phyloP scores from a whole-genome alignment of 2,888 invertebrate species.

The Gastracanthus pulcherrimus region DNA sequence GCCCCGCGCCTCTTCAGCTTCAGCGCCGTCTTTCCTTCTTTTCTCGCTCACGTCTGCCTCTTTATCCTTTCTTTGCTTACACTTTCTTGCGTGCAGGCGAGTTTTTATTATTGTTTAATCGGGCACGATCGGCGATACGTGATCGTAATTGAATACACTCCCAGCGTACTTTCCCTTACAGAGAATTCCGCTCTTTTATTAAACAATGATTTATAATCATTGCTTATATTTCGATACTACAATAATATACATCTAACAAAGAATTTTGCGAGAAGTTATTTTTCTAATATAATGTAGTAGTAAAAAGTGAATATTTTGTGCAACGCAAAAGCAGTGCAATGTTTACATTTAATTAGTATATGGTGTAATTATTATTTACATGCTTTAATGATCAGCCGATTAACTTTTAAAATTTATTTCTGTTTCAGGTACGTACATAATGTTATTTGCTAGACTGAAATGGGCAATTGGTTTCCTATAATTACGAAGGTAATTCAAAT shows the following conservation, averaged over 20 bases:
- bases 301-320: too few relatives aligned
- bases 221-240: too few relatives aligned
- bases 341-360: too few relatives aligned
- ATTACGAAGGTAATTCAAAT: conserved; percentile 2
- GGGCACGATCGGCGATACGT: conserved; percentile 50
- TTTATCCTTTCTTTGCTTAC: neutral
- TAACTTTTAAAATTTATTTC: conserved; percentile 40
- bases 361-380: conserved; percentile 6
- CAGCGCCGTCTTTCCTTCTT: too few relatives aligned
- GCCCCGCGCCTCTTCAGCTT: conserved; percentile 36
- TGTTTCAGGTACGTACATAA: conserved; percentile 63
- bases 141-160: conserved; percentile 33
- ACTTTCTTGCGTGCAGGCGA: conserved; percentile 51
- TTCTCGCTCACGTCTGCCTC: neutral
- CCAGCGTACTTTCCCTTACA: conserved; percentile 4
- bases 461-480: neutral
- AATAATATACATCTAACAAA: too few relatives aligned
- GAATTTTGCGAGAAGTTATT: too few relatives aligned
- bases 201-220: conserved; percentile 1
- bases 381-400: neutral
- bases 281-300: too few relatives aligned
- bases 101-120: conserved; percentile 62
- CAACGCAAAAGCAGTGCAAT: too few relatives aligned
- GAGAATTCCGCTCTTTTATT: conserved; percentile 8
- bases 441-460: neutral